A percentile compares a stretch with the other conserved stretches of the same genome.
Evolutionary conservation across 2,797 vertebrate species (phyloP).

Genomic region (Tapirus indicus): DNA sequence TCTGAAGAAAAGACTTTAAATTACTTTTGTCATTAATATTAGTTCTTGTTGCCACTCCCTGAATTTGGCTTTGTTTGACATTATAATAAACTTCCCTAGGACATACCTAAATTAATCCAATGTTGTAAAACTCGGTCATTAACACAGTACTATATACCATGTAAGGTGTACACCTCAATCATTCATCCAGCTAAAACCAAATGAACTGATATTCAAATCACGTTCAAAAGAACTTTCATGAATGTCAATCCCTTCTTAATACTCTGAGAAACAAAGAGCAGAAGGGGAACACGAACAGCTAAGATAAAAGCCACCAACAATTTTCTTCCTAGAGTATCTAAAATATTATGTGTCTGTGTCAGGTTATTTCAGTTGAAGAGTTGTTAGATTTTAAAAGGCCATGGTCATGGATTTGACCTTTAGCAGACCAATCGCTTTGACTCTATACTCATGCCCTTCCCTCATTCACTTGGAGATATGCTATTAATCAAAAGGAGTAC

Average conservation of each 20-base stretch:
- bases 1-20: neutral
- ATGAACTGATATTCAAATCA: slow-evolving; percentile 13
- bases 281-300: neutral
- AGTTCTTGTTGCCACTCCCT: neutral
- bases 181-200: slow-evolving; percentile 18
- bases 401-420: neutral
- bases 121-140: neutral
- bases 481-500: slow-evolving; percentile 36
- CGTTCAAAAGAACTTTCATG: neutral
- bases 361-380: slow-evolving; percentile 25
- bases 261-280: slow-evolving; percentile 14
- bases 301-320: neutral
- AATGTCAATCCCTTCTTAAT: neutral
- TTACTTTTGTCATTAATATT: slow-evolving; percentile 1
- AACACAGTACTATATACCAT: neutral
- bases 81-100: neutral
- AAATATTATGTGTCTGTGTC: neutral
- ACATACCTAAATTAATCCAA: neutral
- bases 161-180: neutral
- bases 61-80: slow-evolving; percentile 19
- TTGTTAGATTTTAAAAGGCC: neutral
- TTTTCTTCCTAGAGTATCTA: neutral
- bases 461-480: slow-evolving; percentile 10
- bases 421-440: slow-evolving; percentile 11
- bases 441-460: neutral